Evolutionary conservation across 2,113 vertebrate genomes (phyloP).

Genomic region (Vombatus ursinus): DNA sequence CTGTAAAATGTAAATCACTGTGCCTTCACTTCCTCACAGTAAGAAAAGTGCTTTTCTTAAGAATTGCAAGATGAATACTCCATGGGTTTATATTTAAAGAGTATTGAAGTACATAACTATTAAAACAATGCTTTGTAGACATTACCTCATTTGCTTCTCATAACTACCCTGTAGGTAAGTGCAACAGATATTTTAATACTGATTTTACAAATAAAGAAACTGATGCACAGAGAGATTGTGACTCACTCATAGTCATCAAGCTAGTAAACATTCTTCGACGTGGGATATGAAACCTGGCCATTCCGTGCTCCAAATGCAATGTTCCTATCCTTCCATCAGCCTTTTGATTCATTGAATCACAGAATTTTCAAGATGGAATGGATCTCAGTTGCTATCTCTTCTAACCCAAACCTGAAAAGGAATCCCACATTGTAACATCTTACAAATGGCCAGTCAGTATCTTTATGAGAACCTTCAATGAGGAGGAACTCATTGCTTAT

Average conservation of each 20-base stretch:
- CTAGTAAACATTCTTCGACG: not conserved
- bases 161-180: not conserved
- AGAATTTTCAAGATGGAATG: not conserved
- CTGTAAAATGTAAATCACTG: too few relatives aligned
- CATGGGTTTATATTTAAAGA: not conserved
- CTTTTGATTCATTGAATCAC: not conserved
- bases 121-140: not conserved
- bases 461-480: not conserved
- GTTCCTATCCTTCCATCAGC: not conserved
- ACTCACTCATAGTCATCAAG: not conserved
- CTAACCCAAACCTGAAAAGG: not conserved
- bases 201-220: conserved; percentile 6
- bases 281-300: not conserved
- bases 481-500: not conserved
- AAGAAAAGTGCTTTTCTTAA: too few relatives aligned
- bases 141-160: not conserved
- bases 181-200: not conserved
- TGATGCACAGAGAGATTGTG: not conserved
- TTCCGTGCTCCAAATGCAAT: not conserved
- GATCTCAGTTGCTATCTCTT: not conserved
- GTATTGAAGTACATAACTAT: not conserved
- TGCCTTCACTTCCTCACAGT: too few relatives aligned
- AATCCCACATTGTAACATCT: not conserved
- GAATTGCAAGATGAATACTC: too few relatives aligned
- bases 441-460: not conserved